These are phyloP conservation scores for Mareca strepera DNA, from an alignment of 2,797 vertebrate species.

Conservation along the genomic window DNA sequence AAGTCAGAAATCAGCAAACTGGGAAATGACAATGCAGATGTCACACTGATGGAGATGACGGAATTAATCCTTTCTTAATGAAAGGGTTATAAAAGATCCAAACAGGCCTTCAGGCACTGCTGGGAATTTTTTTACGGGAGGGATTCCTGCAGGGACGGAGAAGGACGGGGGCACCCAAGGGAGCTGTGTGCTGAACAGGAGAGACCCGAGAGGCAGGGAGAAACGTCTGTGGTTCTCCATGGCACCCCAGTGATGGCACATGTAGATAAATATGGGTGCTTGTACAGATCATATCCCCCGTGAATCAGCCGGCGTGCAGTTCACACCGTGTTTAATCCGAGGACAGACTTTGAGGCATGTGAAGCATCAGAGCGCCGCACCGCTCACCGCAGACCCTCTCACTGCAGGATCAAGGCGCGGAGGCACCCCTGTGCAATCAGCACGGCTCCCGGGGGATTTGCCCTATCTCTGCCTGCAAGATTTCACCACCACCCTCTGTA, in stretches of 20 bases:
- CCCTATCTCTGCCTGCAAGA: background rate
- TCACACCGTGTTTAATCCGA: background rate
- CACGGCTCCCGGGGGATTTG: background rate
- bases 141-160: background rate
- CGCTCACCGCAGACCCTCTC: fast-evolving
- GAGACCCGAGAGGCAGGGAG: background rate
- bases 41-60: too few species aligned
- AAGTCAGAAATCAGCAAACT: background rate
- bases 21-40: background rate
- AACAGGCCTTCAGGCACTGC: background rate
- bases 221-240: background rate
- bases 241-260: background rate
- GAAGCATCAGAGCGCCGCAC: background rate
- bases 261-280: background rate
- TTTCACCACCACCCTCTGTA: background rate
- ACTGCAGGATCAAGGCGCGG: fast-evolving
- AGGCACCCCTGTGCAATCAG: fast-evolving
- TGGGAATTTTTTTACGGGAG: background rate
- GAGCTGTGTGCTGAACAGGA: fast-evolving
- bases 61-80: background rate
- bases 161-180: fast-evolving
- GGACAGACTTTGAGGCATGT: background rate
- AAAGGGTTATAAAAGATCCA: background rate
- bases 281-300: background rate
- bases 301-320: background rate